Evolutionary conservation across 2,888 invertebrate species (phyloP), one percentile per base, ranked within the genome.

Genomic region (Eupithecia inturbata): DNA sequence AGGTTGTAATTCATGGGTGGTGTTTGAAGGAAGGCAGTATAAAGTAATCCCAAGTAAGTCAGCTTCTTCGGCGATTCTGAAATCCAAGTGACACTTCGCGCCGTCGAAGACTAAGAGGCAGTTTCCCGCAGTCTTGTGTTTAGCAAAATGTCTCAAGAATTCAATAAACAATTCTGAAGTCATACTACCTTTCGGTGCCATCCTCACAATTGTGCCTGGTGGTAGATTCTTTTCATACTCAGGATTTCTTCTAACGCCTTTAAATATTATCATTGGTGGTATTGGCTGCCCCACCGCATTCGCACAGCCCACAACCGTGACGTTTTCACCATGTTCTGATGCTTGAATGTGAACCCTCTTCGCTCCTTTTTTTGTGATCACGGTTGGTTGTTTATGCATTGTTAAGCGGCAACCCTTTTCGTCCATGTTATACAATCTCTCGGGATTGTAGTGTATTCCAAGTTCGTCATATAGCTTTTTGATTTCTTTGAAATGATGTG

Each of bases 61-160:
- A 60, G 79, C 79, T 57, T 66, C 76, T 26, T 80, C 79, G 6
- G 75, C 76, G 19, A 75, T 75, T 45, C 16, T 45, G 12, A 28
- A 60, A 16, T 75, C 74, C 57, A 78, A 73, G 67, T 78, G 79
- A 2, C 64, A 79, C 3, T 67, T 22, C 6, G 79, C 79, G 3
- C 82, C 82, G 73, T 83, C 81, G 72, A 82, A 83, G 33, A 83
- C 76, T 10, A 82, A 73, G 6, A 81, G 62, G 66, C 78, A 80
- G 66, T 74, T 78, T 22, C 78, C 78, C n/a, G 77, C 71, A 28
- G 39, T 45, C 64, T 79, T 82, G 57, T 75, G 60, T 53, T 78
- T 64, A 1, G 68, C 78, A 9, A 68, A 70, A 67, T 81, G 79
- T 1, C 79, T n/a, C 19, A 82, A 75, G 31, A 78, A 81, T 10